phyloP scores from a whole-genome alignment of 2,113 vertebrate genomes.

The Raja brachyura region DNA sequence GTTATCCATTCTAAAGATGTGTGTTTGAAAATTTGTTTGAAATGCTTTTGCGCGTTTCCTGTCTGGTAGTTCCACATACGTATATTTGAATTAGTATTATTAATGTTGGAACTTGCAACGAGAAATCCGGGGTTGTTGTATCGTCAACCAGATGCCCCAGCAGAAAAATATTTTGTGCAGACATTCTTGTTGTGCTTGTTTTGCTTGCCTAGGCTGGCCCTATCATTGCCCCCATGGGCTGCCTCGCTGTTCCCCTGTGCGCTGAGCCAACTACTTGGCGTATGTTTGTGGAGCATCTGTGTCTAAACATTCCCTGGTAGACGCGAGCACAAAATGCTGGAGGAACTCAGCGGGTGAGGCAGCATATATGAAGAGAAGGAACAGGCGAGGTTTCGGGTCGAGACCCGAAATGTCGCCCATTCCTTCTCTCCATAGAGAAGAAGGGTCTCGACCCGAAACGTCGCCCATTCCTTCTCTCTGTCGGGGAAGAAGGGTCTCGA shows the following conservation, averaged over 20 bases:
- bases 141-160: neutral
- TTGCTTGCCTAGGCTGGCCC: slow-evolving; percentile 35
- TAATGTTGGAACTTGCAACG: neutral
- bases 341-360: no score
- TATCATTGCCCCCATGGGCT: neutral
- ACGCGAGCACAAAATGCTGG: no score
- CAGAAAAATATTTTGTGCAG: slow-evolving; percentile 36
- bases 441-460: no score
- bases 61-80: neutral
- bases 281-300: slow-evolving; percentile 26
- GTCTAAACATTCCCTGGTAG: slow-evolving; percentile 20
- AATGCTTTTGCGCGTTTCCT: neutral
- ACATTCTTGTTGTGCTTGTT: slow-evolving; percentile 36
- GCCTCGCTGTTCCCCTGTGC: neutral
- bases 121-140: neutral
- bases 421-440: no score
- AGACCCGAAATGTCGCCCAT: no score
- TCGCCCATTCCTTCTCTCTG: no score
- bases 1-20: neutral
- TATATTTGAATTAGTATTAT: no score
- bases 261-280: slow-evolving; percentile 28
- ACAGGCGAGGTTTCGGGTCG: no score
- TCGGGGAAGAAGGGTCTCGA: no score
- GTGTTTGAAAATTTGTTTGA: no score
- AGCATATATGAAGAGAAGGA: no score